A percentile compares a stretch with the other conserved stretches of the same genome.
phyloP scores from a whole-genome alignment of 2,797 vertebrate species.

The Gadopsis marmoratus region DNA sequence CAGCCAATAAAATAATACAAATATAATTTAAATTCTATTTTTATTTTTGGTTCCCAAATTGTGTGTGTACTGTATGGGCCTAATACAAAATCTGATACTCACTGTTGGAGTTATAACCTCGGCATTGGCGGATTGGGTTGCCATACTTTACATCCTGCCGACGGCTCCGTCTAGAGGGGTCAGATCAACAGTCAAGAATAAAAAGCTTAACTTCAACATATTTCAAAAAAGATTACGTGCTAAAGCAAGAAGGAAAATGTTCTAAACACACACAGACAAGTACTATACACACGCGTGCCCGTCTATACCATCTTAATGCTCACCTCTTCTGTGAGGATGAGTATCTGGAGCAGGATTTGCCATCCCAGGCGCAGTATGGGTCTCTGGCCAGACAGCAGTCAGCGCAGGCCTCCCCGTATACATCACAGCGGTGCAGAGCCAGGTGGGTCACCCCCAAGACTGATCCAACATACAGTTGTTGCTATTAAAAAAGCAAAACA shows the following conservation, averaged over 20 bases:
- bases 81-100: conserved; percentile 52
- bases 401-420: conserved; percentile 95
- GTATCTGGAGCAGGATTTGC: conserved; percentile 97
- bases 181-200: conserved; percentile 58
- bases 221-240: background rate
- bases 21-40: background rate
- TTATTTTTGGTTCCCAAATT: background rate
- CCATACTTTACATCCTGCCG: conserved; percentile 96
- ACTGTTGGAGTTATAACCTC: conserved; percentile 98
- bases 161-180: conserved; percentile 90
- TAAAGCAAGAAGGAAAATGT: background rate
- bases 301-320: conserved; percentile 51
- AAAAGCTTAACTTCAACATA: conserved; percentile 45
- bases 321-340: conserved; percentile 97
- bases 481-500: conserved; percentile 80
- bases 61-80: background rate
- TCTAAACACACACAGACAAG: background rate
- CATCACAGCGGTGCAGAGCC: conserved; percentile 95
- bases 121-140: conserved; percentile 97
- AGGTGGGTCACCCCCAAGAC: conserved; percentile 94
- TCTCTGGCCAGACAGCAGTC: conserved; percentile 98
- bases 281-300: background rate
- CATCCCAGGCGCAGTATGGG: conserved; percentile 98
- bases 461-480: conserved; percentile 98
- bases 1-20: background rate